Evolutionary conservation across 2,113 vertebrate species (phyloP), one percentile per base, ranked within the genome.

Genomic region (Carassius auratus): DNA sequence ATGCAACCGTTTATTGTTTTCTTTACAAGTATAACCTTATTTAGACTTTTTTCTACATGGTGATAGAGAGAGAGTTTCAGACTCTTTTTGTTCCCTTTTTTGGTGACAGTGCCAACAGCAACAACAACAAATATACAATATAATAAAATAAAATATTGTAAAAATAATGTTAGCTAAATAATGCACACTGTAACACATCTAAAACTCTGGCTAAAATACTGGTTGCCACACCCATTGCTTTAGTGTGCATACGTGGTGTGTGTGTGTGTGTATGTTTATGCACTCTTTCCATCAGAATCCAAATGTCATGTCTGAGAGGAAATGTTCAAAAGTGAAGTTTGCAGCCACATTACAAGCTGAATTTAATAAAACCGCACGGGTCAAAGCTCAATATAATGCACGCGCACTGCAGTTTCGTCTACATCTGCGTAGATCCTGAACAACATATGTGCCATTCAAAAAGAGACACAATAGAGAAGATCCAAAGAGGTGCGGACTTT

Each of bases 171-270:
- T 42, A 10, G 57, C n/a, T 61, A 71, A 71, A 21, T 79, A 55
- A 84, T 66, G 87, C 84, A 78, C 87, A 74, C 14, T 88, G 85
- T 68, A 85, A 76, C 26, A 76, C 26, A 52, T 78, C 68, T 61
- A 26, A 71, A 81, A 42, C 19, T 23, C 57, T 64, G 26, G 26
- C 26, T 81, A 81, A 88, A 76, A 89, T 81, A 87, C 87, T 84
- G 86, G 89, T 89, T 87, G 92, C 93, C 94, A 94, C 94, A 93
- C 93, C 94, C 93, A 91, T 91, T 86, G 87, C 88, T 80, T 80
- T 80, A 90, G 59, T 36, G n/a, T 15, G 69, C 12, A 5, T 13
- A 57, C 12, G 10, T 77, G 8, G 8, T 26, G 59, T 30, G 21
- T 23, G n/a, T 8, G 55, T 57, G 59, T 30, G 21, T 23, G 52